Evolutionary conservation across 2,888 invertebrate species (phyloP), one percentile per base, ranked within the genome.

Genomic region (Eupithecia subumbrata): DNA sequence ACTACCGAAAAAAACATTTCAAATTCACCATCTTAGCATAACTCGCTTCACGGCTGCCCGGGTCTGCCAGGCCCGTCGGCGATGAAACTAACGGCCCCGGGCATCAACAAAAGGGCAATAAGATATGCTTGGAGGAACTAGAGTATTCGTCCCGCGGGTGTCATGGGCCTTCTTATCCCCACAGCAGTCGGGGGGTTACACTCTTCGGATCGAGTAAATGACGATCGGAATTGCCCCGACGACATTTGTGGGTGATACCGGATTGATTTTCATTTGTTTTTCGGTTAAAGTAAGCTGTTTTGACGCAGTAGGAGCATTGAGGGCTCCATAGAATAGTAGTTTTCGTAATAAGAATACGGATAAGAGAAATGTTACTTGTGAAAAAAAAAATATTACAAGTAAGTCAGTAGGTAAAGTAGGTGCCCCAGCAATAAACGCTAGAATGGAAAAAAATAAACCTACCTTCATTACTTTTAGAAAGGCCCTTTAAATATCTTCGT

Each of bases 61-160:
- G 76, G 73, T 73, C 75, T 72, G 72, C 75, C 76, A 76, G 69
- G 69, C 91, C 90, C 86, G 87, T 73, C 76, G 76, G 92, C 95
- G 95, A 95, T 95, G 95, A 95, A 95, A 94, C 91, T 94, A 95
- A 95, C 94, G 91, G 90, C 88, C 92, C 90, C 82, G 88, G 93
- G 94, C 91, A 94, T 92, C 92, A 95, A 95, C 95, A 94, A 93
- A 95, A 91, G 95, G 89, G 94, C 95, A 91, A 94, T 95, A 95
- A 95, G 95, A 95, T 95, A 95, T 95, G 95, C 95, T 93, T 90
- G 93, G 93, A 93, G 94, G 93, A 95, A 95, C 94, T 95, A 92
- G 93, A 91, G 91, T 90, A 94, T 90, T 84, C 79, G 85, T 87
- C 95, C 92, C 95, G 74, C 60, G 93, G 91, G 95, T 82, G 85